A percentile compares a stretch with the other conserved stretches of the same genome.
phyloP scores from a whole-genome alignment of 1,140 invertebrate genomes.

The Globodera ellingtonae region DNA sequence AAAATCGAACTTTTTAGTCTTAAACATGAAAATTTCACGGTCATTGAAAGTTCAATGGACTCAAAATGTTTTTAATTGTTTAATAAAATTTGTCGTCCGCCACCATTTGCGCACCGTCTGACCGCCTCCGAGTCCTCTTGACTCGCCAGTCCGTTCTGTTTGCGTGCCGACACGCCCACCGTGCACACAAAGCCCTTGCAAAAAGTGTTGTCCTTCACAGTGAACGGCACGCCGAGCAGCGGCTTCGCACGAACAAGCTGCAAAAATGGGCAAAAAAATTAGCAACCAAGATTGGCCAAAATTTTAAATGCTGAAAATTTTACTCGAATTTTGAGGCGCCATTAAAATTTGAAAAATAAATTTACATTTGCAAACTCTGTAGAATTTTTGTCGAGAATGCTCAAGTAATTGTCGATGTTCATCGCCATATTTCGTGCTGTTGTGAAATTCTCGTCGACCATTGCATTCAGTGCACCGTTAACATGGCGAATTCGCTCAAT shows the following conservation, averaged over 20 bases:
- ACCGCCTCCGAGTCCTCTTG: constrained; percentile 43
- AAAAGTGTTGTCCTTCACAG: constrained; percentile 60
- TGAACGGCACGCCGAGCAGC: constrained; percentile 60
- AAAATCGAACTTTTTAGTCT: too few relatives aligned
- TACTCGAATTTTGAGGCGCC: too few relatives aligned
- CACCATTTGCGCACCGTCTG: constrained; percentile 1
- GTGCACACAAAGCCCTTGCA: constrained; percentile 50
- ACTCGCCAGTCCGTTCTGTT: constrained; percentile 26
- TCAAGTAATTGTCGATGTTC: constrained; percentile 46
- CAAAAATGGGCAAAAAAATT: constrained; percentile 1
- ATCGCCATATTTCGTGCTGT: constrained; percentile 30
- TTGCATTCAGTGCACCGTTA: constrained; percentile 39
- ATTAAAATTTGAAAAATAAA: constrained; percentile 24
- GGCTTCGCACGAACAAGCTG: constrained; percentile 50
- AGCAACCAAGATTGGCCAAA: too few relatives aligned
- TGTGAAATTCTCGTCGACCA: constrained; percentile 46
- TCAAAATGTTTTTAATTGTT: too few relatives aligned
- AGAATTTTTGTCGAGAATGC: constrained; percentile 38
- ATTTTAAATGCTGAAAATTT: too few relatives aligned
- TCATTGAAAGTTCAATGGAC: too few relatives aligned
- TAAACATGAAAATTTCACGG: too few relatives aligned
- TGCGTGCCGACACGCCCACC: constrained; percentile 34
- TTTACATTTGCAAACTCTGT: constrained; percentile 49
- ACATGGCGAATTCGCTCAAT: constrained; percentile 47
- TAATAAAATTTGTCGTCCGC: not conserved